A percentile compares a stretch with the other conserved stretches of the same genome.
phyloP scores from a whole-genome alignment of 2,797 vertebrate genomes.

The Clarias platycephalus region DNA sequence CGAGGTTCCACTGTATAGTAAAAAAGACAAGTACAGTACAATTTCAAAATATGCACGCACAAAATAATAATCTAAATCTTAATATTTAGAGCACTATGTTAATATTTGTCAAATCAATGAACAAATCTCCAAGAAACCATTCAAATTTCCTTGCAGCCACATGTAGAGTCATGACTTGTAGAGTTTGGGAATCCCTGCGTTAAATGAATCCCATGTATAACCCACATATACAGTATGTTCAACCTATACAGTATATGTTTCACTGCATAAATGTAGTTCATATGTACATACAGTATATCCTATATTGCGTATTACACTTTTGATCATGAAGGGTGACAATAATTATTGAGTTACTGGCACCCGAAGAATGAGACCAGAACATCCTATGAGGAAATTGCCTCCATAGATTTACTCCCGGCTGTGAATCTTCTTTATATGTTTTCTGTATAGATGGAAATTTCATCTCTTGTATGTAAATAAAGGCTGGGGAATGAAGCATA shows the following conservation, averaged over 20 bases:
- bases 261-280: too few relatives aligned
- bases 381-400: constrained; percentile 51
- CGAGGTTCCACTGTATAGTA: too few relatives aligned
- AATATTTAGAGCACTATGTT: neutral
- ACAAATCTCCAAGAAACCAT: neutral
- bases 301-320: neutral
- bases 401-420: constrained; percentile 49
- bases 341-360: neutral
- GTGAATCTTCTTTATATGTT: constrained; percentile 53
- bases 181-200: neutral
- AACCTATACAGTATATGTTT: neutral
- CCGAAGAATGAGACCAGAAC: constrained; percentile 40
- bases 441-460: constrained; percentile 34
- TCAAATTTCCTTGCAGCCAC: neutral
- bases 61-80: neutral
- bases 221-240: neutral
- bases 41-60: neutral
- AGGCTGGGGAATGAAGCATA: constrained; percentile 28
- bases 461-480: constrained; percentile 51
- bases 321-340: neutral
- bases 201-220: neutral
- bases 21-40: neutral
- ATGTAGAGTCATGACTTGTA: neutral
- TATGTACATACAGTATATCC: neutral
- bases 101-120: neutral